Conservation (phyloP, 1,140 invertebrate genomes). For the Tribolium madens region DNA sequence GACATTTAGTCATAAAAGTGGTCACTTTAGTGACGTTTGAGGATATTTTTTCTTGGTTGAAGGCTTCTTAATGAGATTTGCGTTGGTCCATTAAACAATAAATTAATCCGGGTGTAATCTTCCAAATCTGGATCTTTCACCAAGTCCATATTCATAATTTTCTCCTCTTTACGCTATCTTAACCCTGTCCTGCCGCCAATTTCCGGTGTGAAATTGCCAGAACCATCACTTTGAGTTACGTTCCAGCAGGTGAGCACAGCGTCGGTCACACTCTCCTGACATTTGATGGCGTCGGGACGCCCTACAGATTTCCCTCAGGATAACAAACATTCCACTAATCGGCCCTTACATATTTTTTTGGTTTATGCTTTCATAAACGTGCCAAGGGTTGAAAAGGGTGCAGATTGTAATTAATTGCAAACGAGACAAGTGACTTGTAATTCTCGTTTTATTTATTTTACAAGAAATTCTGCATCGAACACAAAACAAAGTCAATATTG, state of each 20-base stretch:
- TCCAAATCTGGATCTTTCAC: not conserved
- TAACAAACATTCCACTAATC: slow-evolving; percentile 5
- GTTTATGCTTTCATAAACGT: not conserved
- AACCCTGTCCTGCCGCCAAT: not conserved
- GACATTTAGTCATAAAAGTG: too few relatives aligned
- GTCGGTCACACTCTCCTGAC: not conserved
- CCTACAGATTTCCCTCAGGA: slow-evolving; percentile 24
- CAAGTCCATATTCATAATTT: slow-evolving; percentile 26
- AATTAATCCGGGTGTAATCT: not conserved
- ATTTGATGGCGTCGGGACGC: slow-evolving; percentile 15
- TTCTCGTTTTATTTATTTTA: too few relatives aligned
- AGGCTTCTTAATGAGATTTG: too few relatives aligned
- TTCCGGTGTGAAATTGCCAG: slow-evolving; percentile 22
- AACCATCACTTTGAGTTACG: not conserved
- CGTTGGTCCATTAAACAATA: not conserved
- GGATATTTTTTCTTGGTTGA: too few relatives aligned
- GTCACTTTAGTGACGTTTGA: too few relatives aligned
- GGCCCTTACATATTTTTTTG: slow-evolving; percentile 1
- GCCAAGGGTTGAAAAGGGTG: slow-evolving; percentile 24
- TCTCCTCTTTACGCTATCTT: not conserved
- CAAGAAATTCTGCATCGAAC: too few relatives aligned
- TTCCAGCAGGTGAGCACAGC: slow-evolving; percentile 12
- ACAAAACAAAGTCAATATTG: too few relatives aligned
- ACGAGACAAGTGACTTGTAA: slow-evolving; percentile 4
- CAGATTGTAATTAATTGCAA: slow-evolving; percentile 26